Base-by-base conservation (phyloP, 2,888 invertebrate species). In the Fragum whitleyi region DNA sequence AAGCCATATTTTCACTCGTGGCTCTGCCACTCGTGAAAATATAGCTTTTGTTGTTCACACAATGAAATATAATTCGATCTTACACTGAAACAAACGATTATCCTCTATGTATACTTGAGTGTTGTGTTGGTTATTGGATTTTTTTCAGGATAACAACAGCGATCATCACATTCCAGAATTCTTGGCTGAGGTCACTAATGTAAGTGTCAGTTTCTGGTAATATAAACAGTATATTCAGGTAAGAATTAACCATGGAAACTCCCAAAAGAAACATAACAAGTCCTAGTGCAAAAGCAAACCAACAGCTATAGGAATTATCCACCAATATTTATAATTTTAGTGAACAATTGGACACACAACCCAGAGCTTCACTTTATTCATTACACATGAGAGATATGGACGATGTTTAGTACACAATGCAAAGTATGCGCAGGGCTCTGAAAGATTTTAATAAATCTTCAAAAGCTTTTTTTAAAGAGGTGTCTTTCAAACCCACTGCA, bases 151-250 rank as follows among this genome's bases (percentile, higher is more conserved):
- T 36, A 9, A 6, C 7, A 19, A 53, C 21, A 23, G 1, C n/a
- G 14, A 53, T 21, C n/a, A 53, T n/a, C n/a, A 53, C 23, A 53
- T 53, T n/a, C 53, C 53, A 53, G 53, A 53, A 53, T 53, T n/a
- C 53, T 23, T 53, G 16, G 53, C 53, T 53, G 53, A 53, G 23
- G 53, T 53, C 53, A 53, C 53, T 53, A 5, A 19, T n/a, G 23
- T 14, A 53, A n/a, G n/a, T 5, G 23, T 19, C 14, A 53, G n/a
- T 53, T 53, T 23, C n/a, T n/a, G 1, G 23, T 53, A 14, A 53
- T 21, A 1, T 53, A 53, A 21, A 53, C 53, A 19, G 53, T 53
- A 53, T n/a, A 19, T 51, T 21, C 51, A 51, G 53, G 11, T 53
- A 53, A n/a, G 53, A 53, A 53, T 21, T 51, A 53, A 53, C 23